Conservation (phyloP, 2,113 vertebrate genomes). For the Buteo buteo region DNA sequence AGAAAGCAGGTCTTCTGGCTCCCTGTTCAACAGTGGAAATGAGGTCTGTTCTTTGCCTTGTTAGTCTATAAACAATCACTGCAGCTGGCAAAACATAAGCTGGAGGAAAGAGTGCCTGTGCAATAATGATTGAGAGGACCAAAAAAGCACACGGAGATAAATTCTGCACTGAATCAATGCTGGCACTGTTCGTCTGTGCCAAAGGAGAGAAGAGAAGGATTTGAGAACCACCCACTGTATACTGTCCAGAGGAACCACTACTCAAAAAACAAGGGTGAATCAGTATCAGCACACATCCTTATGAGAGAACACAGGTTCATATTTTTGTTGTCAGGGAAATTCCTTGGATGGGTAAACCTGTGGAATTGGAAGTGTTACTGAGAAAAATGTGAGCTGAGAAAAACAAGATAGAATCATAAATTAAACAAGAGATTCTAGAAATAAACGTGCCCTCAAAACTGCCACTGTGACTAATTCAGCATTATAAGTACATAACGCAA, state of each 20-base stretch:
- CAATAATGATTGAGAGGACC: neutral
- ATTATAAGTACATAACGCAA: neutral
- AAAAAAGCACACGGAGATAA: neutral
- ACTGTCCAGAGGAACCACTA: neutral
- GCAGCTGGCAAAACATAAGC: neutral
- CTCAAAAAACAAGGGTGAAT: neutral
- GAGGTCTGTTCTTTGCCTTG: neutral
- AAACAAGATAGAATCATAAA: constrained; percentile 53
- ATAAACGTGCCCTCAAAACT: constrained; percentile 43
- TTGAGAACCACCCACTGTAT: neutral
- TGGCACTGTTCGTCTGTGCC: neutral
- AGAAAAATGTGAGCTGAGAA: constrained; percentile 50
- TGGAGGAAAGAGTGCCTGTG: neutral
- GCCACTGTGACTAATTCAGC: constrained; percentile 51
- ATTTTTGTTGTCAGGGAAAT: constrained; percentile 53
- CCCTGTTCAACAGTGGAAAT: neutral
- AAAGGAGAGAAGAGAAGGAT: neutral
- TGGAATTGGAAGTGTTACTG: neutral
- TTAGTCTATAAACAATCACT: neutral
- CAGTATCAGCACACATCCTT: neutral
- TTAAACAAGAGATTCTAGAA: constrained; percentile 40
- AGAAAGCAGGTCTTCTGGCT: neutral
- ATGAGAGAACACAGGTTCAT: neutral
- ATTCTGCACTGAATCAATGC: neutral
- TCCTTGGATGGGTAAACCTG: constrained; percentile 45